Percentiles rank a stretch among this genome's conserved stretches.
Evolutionary conservation across 2,888 invertebrate species (phyloP).

Genomic region (Gisinianus flammeolus): DNA sequence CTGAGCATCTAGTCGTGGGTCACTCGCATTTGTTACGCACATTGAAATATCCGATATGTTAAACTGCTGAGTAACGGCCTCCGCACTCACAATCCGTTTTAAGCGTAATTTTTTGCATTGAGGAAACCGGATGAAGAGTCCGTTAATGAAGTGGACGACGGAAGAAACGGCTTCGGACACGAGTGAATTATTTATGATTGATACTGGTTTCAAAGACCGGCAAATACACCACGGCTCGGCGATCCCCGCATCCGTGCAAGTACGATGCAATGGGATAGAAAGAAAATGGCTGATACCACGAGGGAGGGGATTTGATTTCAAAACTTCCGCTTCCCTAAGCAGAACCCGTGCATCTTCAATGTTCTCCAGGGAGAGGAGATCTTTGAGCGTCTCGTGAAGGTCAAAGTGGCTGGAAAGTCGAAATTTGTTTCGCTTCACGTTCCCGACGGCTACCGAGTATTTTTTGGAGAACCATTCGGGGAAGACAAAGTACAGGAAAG

Average conservation of each 20-base stretch:
- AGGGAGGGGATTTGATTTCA: constrained; percentile 39
- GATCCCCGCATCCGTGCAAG: constrained; percentile 78
- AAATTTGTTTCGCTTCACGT: constrained; percentile 63
- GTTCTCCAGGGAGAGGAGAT: constrained; percentile 40
- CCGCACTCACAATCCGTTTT: constrained; percentile 70
- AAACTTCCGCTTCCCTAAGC: neutral
- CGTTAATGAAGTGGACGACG: constrained; percentile 72
- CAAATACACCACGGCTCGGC: constrained; percentile 89
- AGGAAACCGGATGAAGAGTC: constrained; percentile 66
- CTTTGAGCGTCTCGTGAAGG: constrained; percentile 63
- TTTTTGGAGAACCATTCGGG: constrained; percentile 74
- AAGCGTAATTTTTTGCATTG: constrained; percentile 71
- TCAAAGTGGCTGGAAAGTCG: constrained; percentile 82
- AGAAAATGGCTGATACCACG: constrained; percentile 79
- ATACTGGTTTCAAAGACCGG: constrained; percentile 70
- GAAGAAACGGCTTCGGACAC: constrained; percentile 69
- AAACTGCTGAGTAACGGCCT: constrained; percentile 59
- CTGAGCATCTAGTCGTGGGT: neutral
- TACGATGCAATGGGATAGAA: constrained; percentile 73
- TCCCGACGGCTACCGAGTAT: constrained; percentile 70
- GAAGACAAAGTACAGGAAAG: constrained; percentile 75
- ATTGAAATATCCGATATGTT: neutral
- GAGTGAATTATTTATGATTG: constrained; percentile 62
- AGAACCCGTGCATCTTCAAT: constrained; percentile 21
- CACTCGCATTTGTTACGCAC: neutral